Evolutionary conservation across 1,140 invertebrate genomes (phyloP).

Genomic region (Nautilus pompilius): DNA sequence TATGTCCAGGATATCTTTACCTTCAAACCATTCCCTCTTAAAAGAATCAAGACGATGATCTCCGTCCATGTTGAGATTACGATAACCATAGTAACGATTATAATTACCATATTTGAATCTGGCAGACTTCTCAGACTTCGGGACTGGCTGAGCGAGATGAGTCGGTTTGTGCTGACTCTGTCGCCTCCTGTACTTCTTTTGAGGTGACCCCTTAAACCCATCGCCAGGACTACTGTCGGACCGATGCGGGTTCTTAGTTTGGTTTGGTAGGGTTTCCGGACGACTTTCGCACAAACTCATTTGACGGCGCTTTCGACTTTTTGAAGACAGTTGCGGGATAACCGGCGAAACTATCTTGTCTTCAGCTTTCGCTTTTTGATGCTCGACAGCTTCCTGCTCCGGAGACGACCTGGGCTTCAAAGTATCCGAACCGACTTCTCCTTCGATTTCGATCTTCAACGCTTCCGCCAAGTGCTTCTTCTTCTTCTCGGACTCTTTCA

Average conservation of each 20-base stretch:
- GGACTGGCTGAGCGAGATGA: neutral
- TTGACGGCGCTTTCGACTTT: slow-evolving; percentile 64
- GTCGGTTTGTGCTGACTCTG: neutral
- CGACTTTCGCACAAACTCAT: slow-evolving; percentile 23
- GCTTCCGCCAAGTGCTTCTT: slow-evolving; percentile 28
- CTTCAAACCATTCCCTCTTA: slow-evolving; percentile 78
- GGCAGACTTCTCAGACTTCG: slow-evolving; percentile 16
- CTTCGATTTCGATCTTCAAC: slow-evolving; percentile 38
- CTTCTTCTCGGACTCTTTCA: slow-evolving; percentile 12
- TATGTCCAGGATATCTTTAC: slow-evolving; percentile 92
- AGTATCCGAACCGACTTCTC: neutral
- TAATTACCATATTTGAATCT: slow-evolving; percentile 93
- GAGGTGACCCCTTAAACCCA: slow-evolving; percentile 11
- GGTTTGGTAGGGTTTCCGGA: neutral
- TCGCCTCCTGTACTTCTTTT: neutral
- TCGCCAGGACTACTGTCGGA: slow-evolving; percentile 23
- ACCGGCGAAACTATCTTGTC: slow-evolving; percentile 92
- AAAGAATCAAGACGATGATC: slow-evolving; percentile 83
- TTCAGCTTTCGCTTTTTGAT: slow-evolving; percentile 55
- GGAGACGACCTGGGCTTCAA: neutral
- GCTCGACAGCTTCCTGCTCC: neutral
- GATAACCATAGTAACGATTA: slow-evolving; percentile 93
- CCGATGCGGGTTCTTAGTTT: slow-evolving; percentile 9
- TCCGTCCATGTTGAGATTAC: slow-evolving; percentile 74
- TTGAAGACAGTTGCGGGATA: slow-evolving; percentile 73